These are phyloP conservation scores for Chromis chromis DNA, from an alignment of 2,797 vertebrate species.

Conservation along the genomic window DNA sequence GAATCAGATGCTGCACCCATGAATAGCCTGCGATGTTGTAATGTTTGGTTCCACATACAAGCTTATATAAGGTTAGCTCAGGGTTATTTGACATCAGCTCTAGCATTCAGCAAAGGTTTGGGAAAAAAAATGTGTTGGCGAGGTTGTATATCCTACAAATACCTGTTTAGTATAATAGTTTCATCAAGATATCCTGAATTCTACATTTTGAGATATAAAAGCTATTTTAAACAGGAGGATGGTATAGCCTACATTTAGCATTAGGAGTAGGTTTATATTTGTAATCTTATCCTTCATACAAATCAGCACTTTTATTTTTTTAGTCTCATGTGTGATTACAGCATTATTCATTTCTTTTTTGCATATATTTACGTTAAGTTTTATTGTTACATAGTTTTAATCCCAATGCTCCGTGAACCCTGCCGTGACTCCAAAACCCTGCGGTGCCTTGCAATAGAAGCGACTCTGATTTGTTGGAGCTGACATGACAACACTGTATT, in stretches of 20 bases:
- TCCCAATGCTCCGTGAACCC: background rate
- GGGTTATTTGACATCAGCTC: conserved; percentile 35
- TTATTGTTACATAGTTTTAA: background rate
- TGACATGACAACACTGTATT: conserved; percentile 14
- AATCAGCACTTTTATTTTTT: background rate
- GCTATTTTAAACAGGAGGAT: background rate
- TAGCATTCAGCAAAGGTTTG: conserved; percentile 8
- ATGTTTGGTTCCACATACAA: conserved; percentile 30
- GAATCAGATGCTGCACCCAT: conserved; percentile 24
- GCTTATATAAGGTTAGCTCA: conserved; percentile 9
- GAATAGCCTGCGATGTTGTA: conserved; percentile 22
- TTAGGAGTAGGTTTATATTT: background rate
- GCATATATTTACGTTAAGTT: background rate
- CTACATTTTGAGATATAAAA: background rate
- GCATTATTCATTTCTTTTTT: background rate
- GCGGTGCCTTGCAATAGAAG: conserved; percentile 5
- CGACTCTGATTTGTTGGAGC: background rate
- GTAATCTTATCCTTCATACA: background rate
- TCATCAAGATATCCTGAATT: background rate
- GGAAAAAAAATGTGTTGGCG: conserved; percentile 2
- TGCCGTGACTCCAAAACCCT: background rate
- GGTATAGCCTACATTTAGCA: background rate
- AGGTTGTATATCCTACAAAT: conserved; percentile 6
- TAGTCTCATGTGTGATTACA: background rate
- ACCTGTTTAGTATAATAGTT: conserved; percentile 8